These are phyloP conservation scores for Bombus ignitus DNA, from an alignment of 1,140 invertebrate genomes.

Conservation along the genomic window DNA sequence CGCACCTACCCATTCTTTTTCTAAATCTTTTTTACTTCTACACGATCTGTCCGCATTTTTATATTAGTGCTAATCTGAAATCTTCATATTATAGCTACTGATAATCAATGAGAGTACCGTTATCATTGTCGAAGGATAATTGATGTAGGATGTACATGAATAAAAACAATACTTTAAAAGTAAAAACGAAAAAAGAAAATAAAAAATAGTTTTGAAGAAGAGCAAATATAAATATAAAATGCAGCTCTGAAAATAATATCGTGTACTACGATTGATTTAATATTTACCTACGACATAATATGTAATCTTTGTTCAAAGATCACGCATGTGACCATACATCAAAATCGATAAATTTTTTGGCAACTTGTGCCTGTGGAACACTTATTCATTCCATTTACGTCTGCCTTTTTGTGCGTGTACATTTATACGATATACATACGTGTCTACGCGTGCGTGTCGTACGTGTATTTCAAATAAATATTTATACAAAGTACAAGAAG, in stretches of 20 bases:
- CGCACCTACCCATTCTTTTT: slow-evolving; percentile 75
- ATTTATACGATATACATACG: background rate
- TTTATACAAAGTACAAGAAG: slow-evolving; percentile 75
- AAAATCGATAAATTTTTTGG: slow-evolving; percentile 69
- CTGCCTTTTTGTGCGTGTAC: slow-evolving; percentile 56
- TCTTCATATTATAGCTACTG: background rate
- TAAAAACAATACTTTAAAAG: background rate
- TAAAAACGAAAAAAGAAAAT: background rate
- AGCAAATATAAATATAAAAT: background rate
- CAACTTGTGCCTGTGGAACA: slow-evolving; percentile 83
- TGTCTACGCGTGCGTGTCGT: slow-evolving; percentile 52
- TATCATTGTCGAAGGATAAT: background rate
- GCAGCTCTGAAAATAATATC: background rate
- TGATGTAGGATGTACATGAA: background rate
- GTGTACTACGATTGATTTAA: background rate
- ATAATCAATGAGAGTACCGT: too few species aligned
- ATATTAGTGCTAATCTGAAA: background rate
- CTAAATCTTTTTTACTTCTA: slow-evolving; percentile 1
- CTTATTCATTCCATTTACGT: slow-evolving; percentile 71
- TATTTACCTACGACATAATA: background rate
- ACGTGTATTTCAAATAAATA: slow-evolving; percentile 75
- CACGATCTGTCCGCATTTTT: background rate
- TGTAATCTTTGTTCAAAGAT: slow-evolving; percentile 54
- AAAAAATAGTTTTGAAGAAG: background rate
- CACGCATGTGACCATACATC: slow-evolving; percentile 46